Conservation (phyloP, 30 jellyfish, hydroid and myxozoan genomes). For the Aurelia aurita region DNA sequence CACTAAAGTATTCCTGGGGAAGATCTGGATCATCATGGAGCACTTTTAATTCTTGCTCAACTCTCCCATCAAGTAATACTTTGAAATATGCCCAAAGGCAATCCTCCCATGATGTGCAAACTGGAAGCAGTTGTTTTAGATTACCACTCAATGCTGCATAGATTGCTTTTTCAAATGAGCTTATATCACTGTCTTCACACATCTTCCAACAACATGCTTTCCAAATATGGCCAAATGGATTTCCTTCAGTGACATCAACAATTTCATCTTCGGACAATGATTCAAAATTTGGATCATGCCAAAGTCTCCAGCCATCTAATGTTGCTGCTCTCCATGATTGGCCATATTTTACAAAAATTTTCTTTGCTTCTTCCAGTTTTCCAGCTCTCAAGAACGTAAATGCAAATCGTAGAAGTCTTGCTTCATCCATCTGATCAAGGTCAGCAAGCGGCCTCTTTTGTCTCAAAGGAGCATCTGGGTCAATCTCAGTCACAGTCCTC, state of each 20-base stretch:
- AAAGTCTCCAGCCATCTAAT: constrained; percentile 95
- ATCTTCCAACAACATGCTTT: constrained; percentile 85
- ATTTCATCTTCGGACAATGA: constrained; percentile 27
- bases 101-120: constrained; percentile 89
- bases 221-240: constrained; percentile 85
- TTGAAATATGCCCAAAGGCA: constrained; percentile 91
- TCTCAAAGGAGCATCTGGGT: constrained; percentile 96
- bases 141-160: constrained; percentile 96
- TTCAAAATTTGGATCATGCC: constrained; percentile 92
- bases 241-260: constrained; percentile 77
- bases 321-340: constrained; percentile 97
- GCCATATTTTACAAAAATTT: constrained; percentile 81
- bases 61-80: constrained; percentile 84
- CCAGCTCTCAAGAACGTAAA: constrained; percentile 88
- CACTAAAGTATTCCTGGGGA: constrained; percentile 24
- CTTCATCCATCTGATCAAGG: constrained; percentile 84
- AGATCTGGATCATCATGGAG: constrained; percentile 15
- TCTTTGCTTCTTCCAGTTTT: constrained; percentile 88
- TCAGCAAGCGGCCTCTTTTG: constrained; percentile 77
- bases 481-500: constrained; percentile 83
- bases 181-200: constrained; percentile 66
- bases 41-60: constrained; percentile 70
- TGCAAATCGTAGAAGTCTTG: constrained; percentile 60
- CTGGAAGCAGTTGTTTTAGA: constrained; percentile 77
- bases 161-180: constrained; percentile 82